These are phyloP conservation scores for Leucozona laternaria DNA, from an alignment of 2,888 invertebrate species.

Conservation along the genomic window DNA sequence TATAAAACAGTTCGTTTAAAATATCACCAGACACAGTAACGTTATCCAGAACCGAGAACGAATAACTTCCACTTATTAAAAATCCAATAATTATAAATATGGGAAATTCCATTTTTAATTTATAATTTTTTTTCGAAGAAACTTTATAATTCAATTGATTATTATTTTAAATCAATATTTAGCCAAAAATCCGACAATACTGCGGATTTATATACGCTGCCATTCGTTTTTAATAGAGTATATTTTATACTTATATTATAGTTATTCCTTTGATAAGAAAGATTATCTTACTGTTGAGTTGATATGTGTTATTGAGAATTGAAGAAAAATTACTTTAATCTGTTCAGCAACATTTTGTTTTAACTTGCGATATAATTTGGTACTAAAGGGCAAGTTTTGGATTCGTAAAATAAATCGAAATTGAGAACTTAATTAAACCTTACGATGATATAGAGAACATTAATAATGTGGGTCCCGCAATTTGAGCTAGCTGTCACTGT, in stretches of 20 bases:
- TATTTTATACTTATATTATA: background rate
- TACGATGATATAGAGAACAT: too few species aligned
- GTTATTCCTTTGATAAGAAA: constrained; percentile 1
- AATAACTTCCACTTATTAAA: background rate
- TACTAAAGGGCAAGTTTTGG: too few species aligned
- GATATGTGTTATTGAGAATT: background rate
- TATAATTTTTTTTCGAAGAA: background rate
- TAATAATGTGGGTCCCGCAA: too few species aligned
- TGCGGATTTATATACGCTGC: background rate
- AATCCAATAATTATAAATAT: background rate
- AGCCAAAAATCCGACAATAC: background rate
- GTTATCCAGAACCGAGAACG: constrained; percentile 1
- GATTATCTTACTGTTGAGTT: background rate
- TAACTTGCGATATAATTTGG: too few species aligned
- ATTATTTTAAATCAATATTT: background rate
- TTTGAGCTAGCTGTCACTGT: too few species aligned
- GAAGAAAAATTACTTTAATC: background rate
- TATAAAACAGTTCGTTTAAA: background rate
- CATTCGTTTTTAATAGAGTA: background rate
- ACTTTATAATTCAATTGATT: background rate
- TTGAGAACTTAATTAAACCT: too few species aligned
- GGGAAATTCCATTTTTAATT: background rate
- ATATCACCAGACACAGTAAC: constrained; percentile 12
- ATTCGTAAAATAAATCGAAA: too few species aligned
- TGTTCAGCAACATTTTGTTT: background rate